These are phyloP conservation scores for Sebastes matsubarae DNA, from an alignment of 2,797 vertebrate species.

Conservation along the genomic window DNA sequence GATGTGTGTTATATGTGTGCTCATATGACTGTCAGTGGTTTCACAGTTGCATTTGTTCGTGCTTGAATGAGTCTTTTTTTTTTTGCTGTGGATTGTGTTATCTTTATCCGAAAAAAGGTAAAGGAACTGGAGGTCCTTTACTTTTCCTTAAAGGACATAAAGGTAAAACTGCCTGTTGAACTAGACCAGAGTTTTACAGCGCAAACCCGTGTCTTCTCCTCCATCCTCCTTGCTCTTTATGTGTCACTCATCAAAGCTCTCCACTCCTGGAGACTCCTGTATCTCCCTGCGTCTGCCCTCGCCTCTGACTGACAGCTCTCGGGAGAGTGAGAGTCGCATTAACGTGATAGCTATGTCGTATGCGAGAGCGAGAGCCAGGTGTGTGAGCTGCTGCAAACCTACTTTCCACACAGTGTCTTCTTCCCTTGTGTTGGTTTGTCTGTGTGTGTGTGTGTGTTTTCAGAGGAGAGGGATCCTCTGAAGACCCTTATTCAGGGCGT, in stretches of 20 bases:
- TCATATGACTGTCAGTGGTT: slow-evolving; percentile 19
- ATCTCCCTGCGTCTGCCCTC: slow-evolving; percentile 22
- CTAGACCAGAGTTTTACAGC: neutral
- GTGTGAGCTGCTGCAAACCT: slow-evolving; percentile 55
- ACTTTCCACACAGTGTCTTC: slow-evolving; percentile 38
- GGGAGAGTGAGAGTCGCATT: slow-evolving; percentile 61
- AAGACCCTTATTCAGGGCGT: slow-evolving; percentile 70
- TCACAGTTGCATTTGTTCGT: slow-evolving; percentile 3
- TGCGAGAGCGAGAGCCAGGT: slow-evolving; percentile 55
- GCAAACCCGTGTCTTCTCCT: neutral
- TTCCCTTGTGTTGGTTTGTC: slow-evolving; percentile 5
- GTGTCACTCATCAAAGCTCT: slow-evolving; percentile 41
- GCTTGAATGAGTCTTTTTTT: neutral
- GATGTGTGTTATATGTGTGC: slow-evolving; percentile 28
- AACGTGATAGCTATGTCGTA: slow-evolving; percentile 56
- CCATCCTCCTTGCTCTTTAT: neutral
- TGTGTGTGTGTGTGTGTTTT: slow-evolving; percentile 35
- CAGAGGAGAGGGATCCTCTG: slow-evolving; percentile 58
- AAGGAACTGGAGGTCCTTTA: neutral
- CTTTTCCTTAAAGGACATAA: too few species aligned
- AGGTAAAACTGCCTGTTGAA: neutral
- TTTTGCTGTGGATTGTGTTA: neutral
- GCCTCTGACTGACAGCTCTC: slow-evolving; percentile 61
- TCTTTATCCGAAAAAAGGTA: neutral
- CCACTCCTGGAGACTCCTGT: neutral